Percentiles rank a stretch among this genome's conserved stretches.
Conservation (phyloP, 2,113 vertebrate genomes). For the Aegotheles bennettii region DNA sequence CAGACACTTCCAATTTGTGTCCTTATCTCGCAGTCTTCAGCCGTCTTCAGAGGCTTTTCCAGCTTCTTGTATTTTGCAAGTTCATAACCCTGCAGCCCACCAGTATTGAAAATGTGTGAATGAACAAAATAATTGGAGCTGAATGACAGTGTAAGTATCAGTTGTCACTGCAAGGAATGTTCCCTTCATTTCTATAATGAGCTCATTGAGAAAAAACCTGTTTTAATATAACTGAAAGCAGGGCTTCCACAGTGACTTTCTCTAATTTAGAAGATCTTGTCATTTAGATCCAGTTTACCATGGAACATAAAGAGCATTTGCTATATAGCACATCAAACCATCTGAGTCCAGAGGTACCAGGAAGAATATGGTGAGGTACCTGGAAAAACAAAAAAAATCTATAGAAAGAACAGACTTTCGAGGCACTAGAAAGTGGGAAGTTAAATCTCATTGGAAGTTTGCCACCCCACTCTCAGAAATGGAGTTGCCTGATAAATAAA, state of each 20-base stretch:
- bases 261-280: not conserved
- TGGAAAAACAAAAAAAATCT: not conserved
- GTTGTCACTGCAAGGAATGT: not conserved
- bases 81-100: not conserved
- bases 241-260: not conserved
- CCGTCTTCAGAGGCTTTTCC: not conserved
- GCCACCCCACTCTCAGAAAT: not conserved
- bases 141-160: not conserved
- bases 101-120: not conserved
- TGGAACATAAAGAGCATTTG: constrained; percentile 6
- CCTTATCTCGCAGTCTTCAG: not conserved
- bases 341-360: not conserved
- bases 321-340: not conserved
- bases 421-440: not conserved
- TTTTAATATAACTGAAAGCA: not conserved
- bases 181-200: not conserved
- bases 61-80: not conserved
- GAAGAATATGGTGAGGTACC: not conserved
- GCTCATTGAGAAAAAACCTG: not conserved
- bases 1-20: not conserved
- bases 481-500: not conserved
- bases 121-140: not conserved
- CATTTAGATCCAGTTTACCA: constrained; percentile 28
- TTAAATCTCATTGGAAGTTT: not conserved
- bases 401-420: not conserved